These are phyloP conservation scores for Natrix natrix DNA, from an alignment of 2,797 vertebrate species.

Conservation along the genomic window DNA sequence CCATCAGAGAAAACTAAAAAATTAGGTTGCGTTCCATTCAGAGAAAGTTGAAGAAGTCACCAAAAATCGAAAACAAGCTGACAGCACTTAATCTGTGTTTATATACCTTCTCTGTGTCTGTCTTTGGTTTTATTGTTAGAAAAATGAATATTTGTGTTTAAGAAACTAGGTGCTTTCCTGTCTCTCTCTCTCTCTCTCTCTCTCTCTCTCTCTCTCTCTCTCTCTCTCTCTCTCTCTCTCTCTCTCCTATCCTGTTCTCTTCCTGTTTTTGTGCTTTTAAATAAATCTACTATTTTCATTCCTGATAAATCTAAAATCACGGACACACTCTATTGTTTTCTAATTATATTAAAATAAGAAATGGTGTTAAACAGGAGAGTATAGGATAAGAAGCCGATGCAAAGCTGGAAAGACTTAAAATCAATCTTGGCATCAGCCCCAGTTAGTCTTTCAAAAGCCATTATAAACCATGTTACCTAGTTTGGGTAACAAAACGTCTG, in stretches of 20 bases:
- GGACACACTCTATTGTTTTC: not conserved
- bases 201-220: not conserved
- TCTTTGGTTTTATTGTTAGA: not conserved
- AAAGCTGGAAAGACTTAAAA: not conserved
- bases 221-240: not conserved
- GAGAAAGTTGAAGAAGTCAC: not conserved
- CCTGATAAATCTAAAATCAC: not conserved
- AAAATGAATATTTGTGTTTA: not conserved
- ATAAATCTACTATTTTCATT: not conserved
- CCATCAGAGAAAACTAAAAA: not conserved
- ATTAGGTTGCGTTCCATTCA: not conserved
- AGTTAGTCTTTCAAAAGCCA: not conserved
- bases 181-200: not conserved
- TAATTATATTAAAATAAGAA: not conserved
- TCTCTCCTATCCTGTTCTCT: not conserved
- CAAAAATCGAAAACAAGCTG: not conserved
- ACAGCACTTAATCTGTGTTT: not conserved
- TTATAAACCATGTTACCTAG: not conserved
- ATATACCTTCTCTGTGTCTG: not conserved
- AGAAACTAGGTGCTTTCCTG: not conserved
- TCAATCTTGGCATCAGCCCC: not conserved
- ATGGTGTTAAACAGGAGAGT: not conserved
- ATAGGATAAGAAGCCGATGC: not conserved
- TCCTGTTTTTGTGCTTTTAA: not conserved
- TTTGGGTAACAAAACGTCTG: not conserved